Percentiles rank a stretch among this genome's conserved stretches.
Conservation (phyloP, 2,797 vertebrate genomes). For the Amblyopsis hoosieri region DNA sequence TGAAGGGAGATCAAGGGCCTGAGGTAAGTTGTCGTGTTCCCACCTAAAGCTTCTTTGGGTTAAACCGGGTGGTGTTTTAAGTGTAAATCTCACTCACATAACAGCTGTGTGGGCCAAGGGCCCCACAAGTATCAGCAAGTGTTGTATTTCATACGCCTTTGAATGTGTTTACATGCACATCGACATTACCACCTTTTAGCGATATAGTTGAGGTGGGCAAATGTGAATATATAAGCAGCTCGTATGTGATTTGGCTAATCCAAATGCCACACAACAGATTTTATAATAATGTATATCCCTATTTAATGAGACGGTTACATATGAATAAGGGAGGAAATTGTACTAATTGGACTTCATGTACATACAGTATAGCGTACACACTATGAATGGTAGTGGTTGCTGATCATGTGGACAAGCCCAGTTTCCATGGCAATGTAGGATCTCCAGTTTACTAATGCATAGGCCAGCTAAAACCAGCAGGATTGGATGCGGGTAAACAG, state of each 20-base stretch:
- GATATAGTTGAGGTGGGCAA: too few species aligned
- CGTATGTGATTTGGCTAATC: neutral
- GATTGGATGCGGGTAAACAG: slow-evolving; percentile 6
- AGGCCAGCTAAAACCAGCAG: slow-evolving; percentile 23
- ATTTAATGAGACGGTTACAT: too few species aligned
- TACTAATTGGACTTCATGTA: neutral
- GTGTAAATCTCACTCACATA: slow-evolving; percentile 2
- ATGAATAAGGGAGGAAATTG: too few species aligned
- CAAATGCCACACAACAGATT: neutral
- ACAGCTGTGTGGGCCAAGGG: neutral
- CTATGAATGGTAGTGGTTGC: neutral
- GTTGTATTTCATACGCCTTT: neutral
- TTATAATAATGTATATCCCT: too few species aligned
- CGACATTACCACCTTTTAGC: neutral
- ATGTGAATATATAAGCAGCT: too few species aligned
- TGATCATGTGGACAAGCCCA: slow-evolving; percentile 5
- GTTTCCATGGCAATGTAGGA: slow-evolving; percentile 49
- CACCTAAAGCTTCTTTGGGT: slow-evolving; percentile 14
- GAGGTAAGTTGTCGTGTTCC: slow-evolving; percentile 71
- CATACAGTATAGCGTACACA: neutral
- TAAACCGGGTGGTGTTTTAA: slow-evolving; percentile 1
- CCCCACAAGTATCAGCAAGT: neutral
- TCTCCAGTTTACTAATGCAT: slow-evolving; percentile 12
- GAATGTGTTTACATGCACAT: neutral
- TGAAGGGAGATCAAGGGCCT: slow-evolving; percentile 82